Conservation (phyloP, 2,113 vertebrate genomes). For the Mesitornis unicolor region DNA sequence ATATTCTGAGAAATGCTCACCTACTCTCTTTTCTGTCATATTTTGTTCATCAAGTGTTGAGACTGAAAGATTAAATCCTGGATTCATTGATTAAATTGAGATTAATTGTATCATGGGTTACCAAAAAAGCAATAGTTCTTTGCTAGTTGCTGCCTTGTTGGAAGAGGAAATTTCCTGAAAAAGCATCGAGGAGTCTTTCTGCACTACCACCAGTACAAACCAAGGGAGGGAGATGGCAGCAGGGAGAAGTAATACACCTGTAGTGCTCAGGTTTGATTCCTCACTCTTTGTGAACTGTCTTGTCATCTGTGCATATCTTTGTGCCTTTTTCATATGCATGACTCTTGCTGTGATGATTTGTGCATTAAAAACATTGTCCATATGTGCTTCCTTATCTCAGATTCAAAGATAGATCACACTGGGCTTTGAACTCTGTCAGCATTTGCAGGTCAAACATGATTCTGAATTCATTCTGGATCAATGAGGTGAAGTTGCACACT, state of each 20-base stretch:
- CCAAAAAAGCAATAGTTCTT: background rate
- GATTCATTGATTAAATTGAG: background rate
- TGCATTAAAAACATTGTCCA: background rate
- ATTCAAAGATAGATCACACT: background rate
- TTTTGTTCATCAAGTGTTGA: background rate
- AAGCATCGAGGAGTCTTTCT: background rate
- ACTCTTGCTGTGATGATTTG: background rate
- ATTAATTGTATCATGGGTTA: background rate
- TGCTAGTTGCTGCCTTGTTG: background rate
- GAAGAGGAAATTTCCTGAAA: background rate
- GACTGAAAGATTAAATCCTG: background rate
- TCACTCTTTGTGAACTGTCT: background rate
- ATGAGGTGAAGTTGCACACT: background rate
- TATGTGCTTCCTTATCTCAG: background rate
- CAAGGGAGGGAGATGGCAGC: background rate
- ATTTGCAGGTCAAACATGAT: background rate
- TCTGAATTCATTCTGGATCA: background rate
- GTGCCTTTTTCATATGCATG: background rate
- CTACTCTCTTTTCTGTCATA: background rate
- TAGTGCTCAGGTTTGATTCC: background rate
- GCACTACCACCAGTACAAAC: background rate
- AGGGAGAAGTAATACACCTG: background rate
- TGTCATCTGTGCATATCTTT: background rate
- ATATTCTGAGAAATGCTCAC: background rate
- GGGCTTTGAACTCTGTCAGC: background rate